Evolutionary conservation across 2,113 vertebrate genomes (phyloP).

Genomic region (Empidonax traillii): DNA sequence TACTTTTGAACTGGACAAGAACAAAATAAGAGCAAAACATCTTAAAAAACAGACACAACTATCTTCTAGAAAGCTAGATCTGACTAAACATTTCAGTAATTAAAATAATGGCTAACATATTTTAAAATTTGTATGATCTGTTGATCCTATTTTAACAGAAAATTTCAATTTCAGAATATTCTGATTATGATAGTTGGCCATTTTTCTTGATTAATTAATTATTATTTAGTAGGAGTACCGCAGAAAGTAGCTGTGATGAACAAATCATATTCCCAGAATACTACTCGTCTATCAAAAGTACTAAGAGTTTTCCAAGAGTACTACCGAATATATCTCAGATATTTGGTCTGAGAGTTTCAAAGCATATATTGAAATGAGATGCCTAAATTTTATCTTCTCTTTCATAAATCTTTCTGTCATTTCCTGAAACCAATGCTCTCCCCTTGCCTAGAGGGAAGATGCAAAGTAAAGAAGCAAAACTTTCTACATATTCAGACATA

Average conservation of each 20-base stretch:
- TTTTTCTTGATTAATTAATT: background rate
- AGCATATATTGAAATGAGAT: background rate
- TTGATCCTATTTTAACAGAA: background rate
- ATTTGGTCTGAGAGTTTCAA: background rate
- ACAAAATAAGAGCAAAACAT: background rate
- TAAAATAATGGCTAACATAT: background rate
- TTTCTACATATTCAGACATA: background rate
- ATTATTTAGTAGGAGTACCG: background rate
- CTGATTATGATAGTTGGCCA: background rate
- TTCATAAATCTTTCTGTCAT: background rate
- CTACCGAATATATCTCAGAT: background rate
- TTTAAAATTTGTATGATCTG: background rate
- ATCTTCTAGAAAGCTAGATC: background rate
- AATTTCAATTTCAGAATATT: background rate
- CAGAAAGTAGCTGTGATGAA: background rate
- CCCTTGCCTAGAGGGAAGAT: background rate
- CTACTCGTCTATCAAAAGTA: background rate
- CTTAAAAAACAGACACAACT: background rate
- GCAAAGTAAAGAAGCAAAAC: background rate
- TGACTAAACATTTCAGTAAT: background rate
- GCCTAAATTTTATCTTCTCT: background rate
- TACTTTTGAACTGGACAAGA: background rate
- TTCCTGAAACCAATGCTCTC: background rate
- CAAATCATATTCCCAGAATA: background rate
- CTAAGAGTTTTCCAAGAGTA: background rate